These are phyloP conservation scores for Chamaetylas fuelleborni DNA, from an alignment of 2,113 vertebrate genomes.

Conservation along the genomic window DNA sequence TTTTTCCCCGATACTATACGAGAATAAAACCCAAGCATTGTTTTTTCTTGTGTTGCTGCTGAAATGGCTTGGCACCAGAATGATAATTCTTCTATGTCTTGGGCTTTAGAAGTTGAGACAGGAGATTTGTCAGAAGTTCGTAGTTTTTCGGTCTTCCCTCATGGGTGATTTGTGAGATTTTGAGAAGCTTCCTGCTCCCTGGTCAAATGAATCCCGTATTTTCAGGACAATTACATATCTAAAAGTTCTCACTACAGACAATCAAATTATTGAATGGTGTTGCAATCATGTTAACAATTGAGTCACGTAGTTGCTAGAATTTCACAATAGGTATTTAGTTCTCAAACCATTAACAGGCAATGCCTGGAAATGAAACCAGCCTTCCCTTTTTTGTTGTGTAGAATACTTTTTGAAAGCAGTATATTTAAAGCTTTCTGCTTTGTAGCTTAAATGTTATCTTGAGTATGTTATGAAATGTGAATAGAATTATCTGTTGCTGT, in stretches of 20 bases:
- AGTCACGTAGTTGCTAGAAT: background rate
- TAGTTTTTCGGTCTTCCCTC: background rate
- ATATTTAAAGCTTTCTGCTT: background rate
- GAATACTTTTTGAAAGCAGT: background rate
- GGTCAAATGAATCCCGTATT: background rate
- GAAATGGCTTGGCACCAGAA: background rate
- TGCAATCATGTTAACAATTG: background rate
- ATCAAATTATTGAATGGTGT: background rate
- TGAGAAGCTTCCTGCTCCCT: background rate
- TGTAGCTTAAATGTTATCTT: background rate
- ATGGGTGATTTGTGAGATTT: background rate
- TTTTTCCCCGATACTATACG: fast-evolving
- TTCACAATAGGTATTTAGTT: background rate
- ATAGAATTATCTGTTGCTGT: background rate
- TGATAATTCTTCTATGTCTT: background rate
- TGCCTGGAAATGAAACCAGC: background rate
- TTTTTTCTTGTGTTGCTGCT: background rate
- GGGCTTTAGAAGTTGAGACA: background rate
- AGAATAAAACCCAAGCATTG: background rate
- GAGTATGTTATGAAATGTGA: background rate
- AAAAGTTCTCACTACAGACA: background rate
- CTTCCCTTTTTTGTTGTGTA: background rate
- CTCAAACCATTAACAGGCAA: background rate
- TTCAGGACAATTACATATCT: background rate
- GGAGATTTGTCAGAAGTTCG: background rate